Evolutionary conservation across 2,888 invertebrate species (phyloP), one percentile per base, ranked within the genome.

Genomic region (Apomyelois bistriatella): DNA sequence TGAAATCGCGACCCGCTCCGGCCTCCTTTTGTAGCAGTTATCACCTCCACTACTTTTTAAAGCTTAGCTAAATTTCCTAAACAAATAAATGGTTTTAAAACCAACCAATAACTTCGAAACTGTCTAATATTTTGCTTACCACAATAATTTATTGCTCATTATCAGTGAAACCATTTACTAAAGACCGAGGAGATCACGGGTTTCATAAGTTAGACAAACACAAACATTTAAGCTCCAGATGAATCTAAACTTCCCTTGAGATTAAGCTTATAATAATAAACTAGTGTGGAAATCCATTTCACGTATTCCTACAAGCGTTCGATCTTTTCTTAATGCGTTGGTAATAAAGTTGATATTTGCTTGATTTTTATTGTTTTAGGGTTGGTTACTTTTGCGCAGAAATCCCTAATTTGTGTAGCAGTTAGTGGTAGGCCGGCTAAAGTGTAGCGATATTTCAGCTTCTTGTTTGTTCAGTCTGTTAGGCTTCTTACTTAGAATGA

Each of bases 211-310:
- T 43, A 52, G 36, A 46, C 43, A 37, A 30, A 38, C 50, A 54
- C 52, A 53, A 46, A 50, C 53, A 53, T 28, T 46, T 38, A 55
- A 54, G 52, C 48, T 53, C 54, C 54, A 52, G 30, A 53, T 53
- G 56, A 57, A 55, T 57, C 58, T 62, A 64, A 71, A 72, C 72
- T 72, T 72, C 70, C 68, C 68, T 59, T 56, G 62, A 67, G 72
- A 72, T 74, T 71, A 75, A 70, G 73, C 73, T 74, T 70, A 71
- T 66, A 70, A 73, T 73, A 74, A 75, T 74, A 74, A 73, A 73
- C 71, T 68, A 64, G 55, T 56, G 57, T 67, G 69, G 67, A 68
- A 66, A 70, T 70, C 70, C 28, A 41, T 38, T 41, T 9, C 15
- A 37, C 51, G 46, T 55, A 30, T 1, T 43, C 12, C 37, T 5